Conservation (phyloP, 2,113 vertebrate species). For the Gavia stellata region DNA sequence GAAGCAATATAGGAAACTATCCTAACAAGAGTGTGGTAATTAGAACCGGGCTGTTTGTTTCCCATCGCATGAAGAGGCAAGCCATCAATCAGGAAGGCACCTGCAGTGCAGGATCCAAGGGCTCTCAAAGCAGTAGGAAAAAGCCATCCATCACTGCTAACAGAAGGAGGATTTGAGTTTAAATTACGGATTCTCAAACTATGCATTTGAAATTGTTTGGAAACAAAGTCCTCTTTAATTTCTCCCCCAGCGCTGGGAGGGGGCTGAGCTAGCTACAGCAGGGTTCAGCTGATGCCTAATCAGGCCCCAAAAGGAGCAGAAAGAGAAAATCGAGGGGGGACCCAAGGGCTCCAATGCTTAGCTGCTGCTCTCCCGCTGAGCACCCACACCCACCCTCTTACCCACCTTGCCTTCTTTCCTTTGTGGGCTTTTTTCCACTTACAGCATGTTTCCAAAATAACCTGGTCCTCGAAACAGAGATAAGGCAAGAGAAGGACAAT, state of each 20-base stretch:
- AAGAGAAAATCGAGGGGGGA: background rate
- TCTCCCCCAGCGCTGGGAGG: background rate
- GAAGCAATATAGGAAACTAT: background rate
- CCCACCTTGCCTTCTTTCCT: background rate
- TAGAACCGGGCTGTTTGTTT: background rate
- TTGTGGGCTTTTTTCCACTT: background rate
- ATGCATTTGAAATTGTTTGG: constrained; percentile 3
- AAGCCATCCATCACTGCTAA: constrained; percentile 29
- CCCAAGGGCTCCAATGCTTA: fast-evolving
- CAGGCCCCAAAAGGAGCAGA: background rate
- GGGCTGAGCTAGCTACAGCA: background rate
- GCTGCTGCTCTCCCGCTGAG: background rate
- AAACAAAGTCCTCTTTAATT: constrained; percentile 13
- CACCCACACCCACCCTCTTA: background rate
- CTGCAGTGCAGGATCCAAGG: constrained; percentile 6
- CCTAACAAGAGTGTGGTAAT: background rate
- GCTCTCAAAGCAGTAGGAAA: constrained; percentile 27
- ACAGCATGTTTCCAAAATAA: background rate
- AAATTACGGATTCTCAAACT: constrained; percentile 11
- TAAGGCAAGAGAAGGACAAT: background rate
- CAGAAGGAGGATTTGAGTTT: constrained; percentile 1
- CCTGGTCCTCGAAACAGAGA: background rate
- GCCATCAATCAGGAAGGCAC: constrained; percentile 42
- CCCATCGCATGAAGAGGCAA: background rate
- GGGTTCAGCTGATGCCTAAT: background rate